These are phyloP conservation scores for Perizoma affinitatum DNA, from an alignment of 2,888 invertebrate genomes.

Conservation along the genomic window DNA sequence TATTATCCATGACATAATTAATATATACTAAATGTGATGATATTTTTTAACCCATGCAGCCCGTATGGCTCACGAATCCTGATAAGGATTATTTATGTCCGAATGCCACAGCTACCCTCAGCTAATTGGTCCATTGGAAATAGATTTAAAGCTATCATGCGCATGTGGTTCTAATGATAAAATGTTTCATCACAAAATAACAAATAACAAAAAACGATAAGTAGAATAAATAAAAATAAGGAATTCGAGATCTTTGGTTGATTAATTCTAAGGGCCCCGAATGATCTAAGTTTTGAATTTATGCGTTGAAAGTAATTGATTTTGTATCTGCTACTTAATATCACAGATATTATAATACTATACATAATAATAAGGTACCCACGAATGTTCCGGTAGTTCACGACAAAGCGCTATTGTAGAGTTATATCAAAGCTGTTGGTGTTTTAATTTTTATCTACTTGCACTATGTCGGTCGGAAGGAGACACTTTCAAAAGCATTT, in stretches of 20 bases:
- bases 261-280: background rate
- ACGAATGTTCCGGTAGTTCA: slow-evolving; percentile 22
- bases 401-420: background rate
- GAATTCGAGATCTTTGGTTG: too few relatives aligned
- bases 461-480: slow-evolving; percentile 21
- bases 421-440: slow-evolving; percentile 14
- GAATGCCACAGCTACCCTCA: slow-evolving; percentile 44
- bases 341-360: too few relatives aligned
- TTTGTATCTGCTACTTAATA: too few relatives aligned
- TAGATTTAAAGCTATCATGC: slow-evolving; percentile 37
- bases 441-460: slow-evolving; percentile 19
- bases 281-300: background rate
- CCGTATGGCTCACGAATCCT: slow-evolving; percentile 60
- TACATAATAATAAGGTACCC: background rate
- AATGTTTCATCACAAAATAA: slow-evolving; percentile 12
- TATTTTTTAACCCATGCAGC: slow-evolving; percentile 40
- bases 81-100: slow-evolving; percentile 76
- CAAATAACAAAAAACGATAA: slow-evolving; percentile 4
- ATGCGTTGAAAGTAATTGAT: too few relatives aligned
- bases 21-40: slow-evolving; percentile 22
- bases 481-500: slow-evolving; percentile 33
- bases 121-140: slow-evolving; percentile 45
- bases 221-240: background rate
- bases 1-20: slow-evolving; percentile 20
- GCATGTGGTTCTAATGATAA: slow-evolving; percentile 39